Percentiles rank a stretch among this genome's conserved stretches.
phyloP scores from a whole-genome alignment of 2,888 invertebrate genomes.

The Apodemia mormo region DNA sequence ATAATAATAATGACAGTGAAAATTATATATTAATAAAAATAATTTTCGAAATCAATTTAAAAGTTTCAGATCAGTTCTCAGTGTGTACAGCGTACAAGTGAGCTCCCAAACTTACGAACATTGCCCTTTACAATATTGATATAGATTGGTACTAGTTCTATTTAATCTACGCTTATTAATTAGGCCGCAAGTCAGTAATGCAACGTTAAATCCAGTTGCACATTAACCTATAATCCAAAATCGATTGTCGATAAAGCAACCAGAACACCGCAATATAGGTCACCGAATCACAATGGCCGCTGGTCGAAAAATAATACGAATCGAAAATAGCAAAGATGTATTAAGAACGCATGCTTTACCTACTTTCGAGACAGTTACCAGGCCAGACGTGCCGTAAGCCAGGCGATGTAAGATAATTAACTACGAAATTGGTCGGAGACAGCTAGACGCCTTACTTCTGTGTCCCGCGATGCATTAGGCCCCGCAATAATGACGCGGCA shows the following conservation, averaged over 20 bases:
- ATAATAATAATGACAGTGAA: too few species aligned
- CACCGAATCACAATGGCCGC: slow-evolving; percentile 52
- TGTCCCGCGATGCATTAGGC: slow-evolving; percentile 62
- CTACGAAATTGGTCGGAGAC: slow-evolving; percentile 73
- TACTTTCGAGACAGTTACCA: slow-evolving; percentile 60
- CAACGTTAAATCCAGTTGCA: slow-evolving; percentile 7
- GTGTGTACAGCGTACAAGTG: too few species aligned
- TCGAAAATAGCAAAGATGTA: slow-evolving; percentile 45
- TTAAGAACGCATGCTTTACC: slow-evolving; percentile 50
- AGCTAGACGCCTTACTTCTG: slow-evolving; percentile 77
- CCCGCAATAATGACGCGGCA: slow-evolving; percentile 66
- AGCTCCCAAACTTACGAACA: too few species aligned
- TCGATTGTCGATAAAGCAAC: slow-evolving; percentile 47
- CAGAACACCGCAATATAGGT: slow-evolving; percentile 40
- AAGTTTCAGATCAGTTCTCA: too few species aligned
- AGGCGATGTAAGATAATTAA: slow-evolving; percentile 69
- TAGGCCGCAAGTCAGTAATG: neutral
- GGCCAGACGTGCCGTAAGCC: slow-evolving; percentile 64
- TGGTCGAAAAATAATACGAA: slow-evolving; percentile 48
- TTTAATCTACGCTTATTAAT: too few species aligned
- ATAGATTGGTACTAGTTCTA: too few species aligned
- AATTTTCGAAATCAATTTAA: too few species aligned
- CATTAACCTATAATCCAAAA: slow-evolving; percentile 19
- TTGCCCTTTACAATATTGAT: too few species aligned
- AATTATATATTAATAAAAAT: too few species aligned